Evolutionary conservation across 2,797 vertebrate species (phyloP), one percentile per base, ranked within the genome.

Genomic region (Neostethus bicornis): DNA sequence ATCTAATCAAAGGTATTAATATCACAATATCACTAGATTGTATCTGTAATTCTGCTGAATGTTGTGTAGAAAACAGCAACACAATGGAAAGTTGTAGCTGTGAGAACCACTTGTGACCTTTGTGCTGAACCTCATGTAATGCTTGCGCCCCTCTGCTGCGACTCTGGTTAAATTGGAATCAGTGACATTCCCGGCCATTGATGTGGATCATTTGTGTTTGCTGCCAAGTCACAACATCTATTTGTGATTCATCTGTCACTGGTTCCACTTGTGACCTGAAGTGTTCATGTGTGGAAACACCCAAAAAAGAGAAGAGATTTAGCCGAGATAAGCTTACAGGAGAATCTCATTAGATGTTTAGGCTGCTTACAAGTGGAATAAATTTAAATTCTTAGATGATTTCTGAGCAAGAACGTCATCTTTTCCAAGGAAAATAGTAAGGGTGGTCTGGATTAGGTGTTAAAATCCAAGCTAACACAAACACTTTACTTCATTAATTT

Each of bases 111-210:
- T 66, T 47, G 10, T 49, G 51, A 59, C 49, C 61, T 61, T 19
- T 47, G 58, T 63, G 53, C 32, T 59, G 65, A 57, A 46, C 73
- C 69, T 49, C 70, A 79, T 66, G 52, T 53, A 66, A 60, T 42
- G 45, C 55, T 54, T 55, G 45, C 37, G 68, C 80, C 78, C 71
- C 66, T 87, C 66, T 61, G 64, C 73, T 74, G 77, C 71, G 60
- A 75, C 63, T 20, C 72, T 20, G 39, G 65, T 72, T 66, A 85
- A 85, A 87, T 90, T 84, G 84, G 82, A 87, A 74, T 73, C 80
- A 8, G 58, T 87, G 86, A 87, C 88, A 87, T 90, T 89, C 80
- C 81, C 79, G 85, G 79, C 72, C 84, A 66, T 67, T 38, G 75
- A 74, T 71, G 51, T 64, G 79, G 85, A 81, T 82, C 86, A 77